These are phyloP conservation scores for Tupaia tana DNA, from an alignment of 2,113 vertebrate species.

Conservation along the genomic window DNA sequence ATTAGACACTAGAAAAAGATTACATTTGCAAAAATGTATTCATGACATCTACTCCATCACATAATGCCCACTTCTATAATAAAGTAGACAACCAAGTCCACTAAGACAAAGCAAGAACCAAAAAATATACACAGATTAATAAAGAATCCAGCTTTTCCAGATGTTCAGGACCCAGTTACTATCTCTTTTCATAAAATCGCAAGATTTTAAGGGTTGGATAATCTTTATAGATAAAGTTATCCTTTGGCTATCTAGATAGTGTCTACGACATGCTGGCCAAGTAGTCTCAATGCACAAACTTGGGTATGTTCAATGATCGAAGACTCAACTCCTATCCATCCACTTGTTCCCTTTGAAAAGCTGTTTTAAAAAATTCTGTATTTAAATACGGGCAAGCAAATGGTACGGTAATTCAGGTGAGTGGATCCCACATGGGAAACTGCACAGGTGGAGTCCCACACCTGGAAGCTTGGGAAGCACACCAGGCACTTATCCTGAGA, in stretches of 20 bases:
- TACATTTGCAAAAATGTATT: constrained; percentile 42
- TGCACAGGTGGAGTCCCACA: too few species aligned
- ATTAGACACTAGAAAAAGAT: constrained; percentile 1
- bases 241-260: constrained; percentile 2
- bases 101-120: constrained; percentile 21
- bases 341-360: constrained; percentile 1
- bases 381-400: too few species aligned
- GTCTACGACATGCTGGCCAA: constrained; percentile 1
- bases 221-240: background rate
- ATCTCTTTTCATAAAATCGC: constrained; percentile 21
- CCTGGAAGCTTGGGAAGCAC: too few species aligned
- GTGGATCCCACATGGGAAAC: too few species aligned
- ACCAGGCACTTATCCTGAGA: too few species aligned
- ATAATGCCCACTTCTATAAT: background rate
- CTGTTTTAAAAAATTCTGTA: background rate
- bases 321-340: background rate
- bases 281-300: constrained; percentile 15
- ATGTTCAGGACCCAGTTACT: background rate
- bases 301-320: constrained; percentile 1
- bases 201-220: constrained; percentile 2
- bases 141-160: constrained; percentile 31
- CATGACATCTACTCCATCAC: background rate
- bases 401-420: too few species aligned
- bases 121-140: background rate
- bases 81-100: constrained; percentile 23